phyloP scores from a whole-genome alignment of 2,113 vertebrate genomes.

The Pelvicachromis taeniatus region DNA sequence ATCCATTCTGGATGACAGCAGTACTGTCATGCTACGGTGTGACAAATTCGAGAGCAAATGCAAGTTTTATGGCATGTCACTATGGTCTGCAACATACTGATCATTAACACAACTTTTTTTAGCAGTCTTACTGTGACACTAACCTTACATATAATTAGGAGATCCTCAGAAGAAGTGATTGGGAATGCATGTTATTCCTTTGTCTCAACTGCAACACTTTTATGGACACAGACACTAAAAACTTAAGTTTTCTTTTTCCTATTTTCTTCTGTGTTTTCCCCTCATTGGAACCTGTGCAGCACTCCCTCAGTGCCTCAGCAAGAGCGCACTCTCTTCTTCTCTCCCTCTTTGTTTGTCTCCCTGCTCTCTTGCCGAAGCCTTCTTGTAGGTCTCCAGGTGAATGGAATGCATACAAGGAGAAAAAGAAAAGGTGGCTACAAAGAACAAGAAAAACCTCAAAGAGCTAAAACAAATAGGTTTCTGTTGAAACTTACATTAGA shows the following conservation, averaged over 20 bases:
- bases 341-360: neutral
- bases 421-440: neutral
- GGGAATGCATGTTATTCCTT: constrained; percentile 11
- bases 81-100: neutral
- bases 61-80: neutral
- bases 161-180: constrained; percentile 20
- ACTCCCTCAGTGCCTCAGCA: neutral
- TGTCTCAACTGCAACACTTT: neutral
- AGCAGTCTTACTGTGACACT: neutral
- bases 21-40: neutral
- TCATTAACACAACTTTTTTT: neutral
- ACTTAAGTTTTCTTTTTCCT: neutral
- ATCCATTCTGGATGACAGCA: constrained; percentile 22
- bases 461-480: neutral
- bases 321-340: constrained; percentile 10
- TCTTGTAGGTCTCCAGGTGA: constrained; percentile 21
- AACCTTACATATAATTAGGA: constrained; percentile 17
- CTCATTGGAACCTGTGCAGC: neutral
- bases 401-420: constrained; percentile 14
- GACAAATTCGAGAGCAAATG: neutral
- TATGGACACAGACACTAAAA: neutral
- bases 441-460: neutral
- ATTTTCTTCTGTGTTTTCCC: neutral
- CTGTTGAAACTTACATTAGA: neutral
- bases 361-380: neutral